A percentile compares a stretch with the other conserved stretches of the same genome.
Evolutionary conservation across 2,888 invertebrate species (phyloP).

Genomic region (Lasioglossum lativentre): DNA sequence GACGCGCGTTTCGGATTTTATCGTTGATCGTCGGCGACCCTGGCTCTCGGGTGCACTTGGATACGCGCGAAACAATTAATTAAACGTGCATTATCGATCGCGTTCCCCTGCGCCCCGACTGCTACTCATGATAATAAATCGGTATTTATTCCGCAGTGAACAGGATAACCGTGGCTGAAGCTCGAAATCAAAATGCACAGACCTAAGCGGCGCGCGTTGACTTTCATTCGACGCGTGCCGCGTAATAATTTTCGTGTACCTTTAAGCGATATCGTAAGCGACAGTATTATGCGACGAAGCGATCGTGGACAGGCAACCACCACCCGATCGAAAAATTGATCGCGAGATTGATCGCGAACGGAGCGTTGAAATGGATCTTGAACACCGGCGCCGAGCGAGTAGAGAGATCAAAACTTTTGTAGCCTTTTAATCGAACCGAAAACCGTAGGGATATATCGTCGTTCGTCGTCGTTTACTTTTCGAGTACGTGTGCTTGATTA

Average conservation of each 20-base stretch:
- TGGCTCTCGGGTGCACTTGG: slow-evolving; percentile 42
- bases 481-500: slow-evolving; percentile 4
- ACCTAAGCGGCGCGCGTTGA: slow-evolving; percentile 43
- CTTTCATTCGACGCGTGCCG: slow-evolving; percentile 8
- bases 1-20: neutral
- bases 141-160: slow-evolving; percentile 65
- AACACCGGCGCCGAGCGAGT: neutral
- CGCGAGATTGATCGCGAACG: neutral
- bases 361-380: neutral
- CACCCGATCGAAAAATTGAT: neutral
- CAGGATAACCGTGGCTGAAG: slow-evolving; percentile 74
- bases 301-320: neutral
- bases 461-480: slow-evolving; percentile 21
- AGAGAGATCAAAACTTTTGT: slow-evolving; percentile 1
- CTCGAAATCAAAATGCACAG: slow-evolving; percentile 75
- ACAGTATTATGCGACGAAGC: slow-evolving; percentile 31
- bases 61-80: neutral
- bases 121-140: slow-evolving; percentile 49
- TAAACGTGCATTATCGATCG: slow-evolving; percentile 16
- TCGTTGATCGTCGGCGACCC: slow-evolving; percentile 21
- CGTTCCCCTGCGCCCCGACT: neutral
- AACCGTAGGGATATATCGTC: neutral
- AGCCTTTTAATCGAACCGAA: neutral
- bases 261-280: slow-evolving; percentile 53
- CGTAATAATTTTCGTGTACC: slow-evolving; percentile 41